Conservation (phyloP, 2,113 vertebrate species). For the Psammodynastes pulverulentus region DNA sequence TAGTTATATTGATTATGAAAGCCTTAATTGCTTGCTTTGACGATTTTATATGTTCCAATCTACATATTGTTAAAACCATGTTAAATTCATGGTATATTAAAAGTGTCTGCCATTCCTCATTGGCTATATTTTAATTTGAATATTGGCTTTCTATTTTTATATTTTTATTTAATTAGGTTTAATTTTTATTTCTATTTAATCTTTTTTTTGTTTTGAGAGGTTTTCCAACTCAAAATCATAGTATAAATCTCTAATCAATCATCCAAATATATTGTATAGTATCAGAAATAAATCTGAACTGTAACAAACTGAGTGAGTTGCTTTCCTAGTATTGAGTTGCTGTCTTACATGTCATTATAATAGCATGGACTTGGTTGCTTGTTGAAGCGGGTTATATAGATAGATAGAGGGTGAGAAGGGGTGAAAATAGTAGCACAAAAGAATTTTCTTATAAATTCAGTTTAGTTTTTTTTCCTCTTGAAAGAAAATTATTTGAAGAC, state of each 20-base stretch:
- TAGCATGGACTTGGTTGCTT: background rate
- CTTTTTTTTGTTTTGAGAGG: background rate
- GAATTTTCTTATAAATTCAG: background rate
- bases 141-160: background rate
- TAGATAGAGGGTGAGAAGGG: background rate
- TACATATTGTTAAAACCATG: background rate
- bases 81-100: background rate
- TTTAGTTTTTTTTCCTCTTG: background rate
- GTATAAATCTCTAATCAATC: background rate
- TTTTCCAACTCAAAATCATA: background rate
- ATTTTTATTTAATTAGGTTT: background rate
- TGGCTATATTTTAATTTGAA: background rate
- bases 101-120: background rate
- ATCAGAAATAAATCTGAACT: background rate
- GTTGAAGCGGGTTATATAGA: background rate
- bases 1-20: background rate
- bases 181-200: background rate
- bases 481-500: background rate
- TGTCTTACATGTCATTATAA: background rate
- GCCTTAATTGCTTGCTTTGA: background rate
- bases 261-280: background rate
- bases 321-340: background rate
- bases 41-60: background rate
- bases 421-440: background rate
- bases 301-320: background rate